These are phyloP conservation scores for Vollenhovia emeryi DNA, from an alignment of 1,140 invertebrate genomes.

Conservation along the genomic window DNA sequence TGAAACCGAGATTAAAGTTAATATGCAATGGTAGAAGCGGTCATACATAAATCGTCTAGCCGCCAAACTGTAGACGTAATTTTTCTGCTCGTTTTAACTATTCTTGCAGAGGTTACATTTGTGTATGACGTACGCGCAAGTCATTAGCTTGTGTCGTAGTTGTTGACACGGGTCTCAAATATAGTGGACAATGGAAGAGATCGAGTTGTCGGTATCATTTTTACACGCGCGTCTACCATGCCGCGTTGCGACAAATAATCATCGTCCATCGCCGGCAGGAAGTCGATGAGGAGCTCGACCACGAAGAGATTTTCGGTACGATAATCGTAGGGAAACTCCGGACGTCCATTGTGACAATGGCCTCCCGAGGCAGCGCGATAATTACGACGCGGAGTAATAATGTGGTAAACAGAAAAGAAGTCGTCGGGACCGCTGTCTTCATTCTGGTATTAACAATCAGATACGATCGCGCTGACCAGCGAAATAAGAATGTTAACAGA, in stretches of 20 bases:
- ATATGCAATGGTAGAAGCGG: no score
- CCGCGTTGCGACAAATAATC: conserved; percentile 69
- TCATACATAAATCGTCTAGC: not conserved
- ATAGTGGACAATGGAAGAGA: conserved; percentile 24
- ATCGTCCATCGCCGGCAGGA: conserved; percentile 67
- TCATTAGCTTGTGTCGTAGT: not conserved
- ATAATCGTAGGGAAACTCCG: conserved; percentile 76
- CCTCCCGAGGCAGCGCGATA: conserved; percentile 72
- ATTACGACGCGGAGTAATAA: conserved; percentile 72
- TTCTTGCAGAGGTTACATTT: not conserved
- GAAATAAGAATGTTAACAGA: conserved; percentile 39
- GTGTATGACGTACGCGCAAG: not conserved
- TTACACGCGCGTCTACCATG: conserved; percentile 44
- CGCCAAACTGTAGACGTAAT: not conserved
- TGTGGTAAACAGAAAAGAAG: conserved; percentile 69
- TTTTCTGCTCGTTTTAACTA: not conserved
- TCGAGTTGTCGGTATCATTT: conserved; percentile 18
- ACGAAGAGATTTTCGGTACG: conserved; percentile 72
- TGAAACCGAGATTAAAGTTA: no score
- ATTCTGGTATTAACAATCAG: conserved; percentile 30
- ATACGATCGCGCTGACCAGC: conserved; percentile 58
- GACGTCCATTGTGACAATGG: conserved; percentile 77
- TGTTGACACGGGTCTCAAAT: not conserved
- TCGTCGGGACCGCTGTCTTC: conserved; percentile 50
- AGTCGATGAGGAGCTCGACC: conserved; percentile 66